Base-by-base conservation (phyloP, 2,113 vertebrate species). In the Natator depressus region DNA sequence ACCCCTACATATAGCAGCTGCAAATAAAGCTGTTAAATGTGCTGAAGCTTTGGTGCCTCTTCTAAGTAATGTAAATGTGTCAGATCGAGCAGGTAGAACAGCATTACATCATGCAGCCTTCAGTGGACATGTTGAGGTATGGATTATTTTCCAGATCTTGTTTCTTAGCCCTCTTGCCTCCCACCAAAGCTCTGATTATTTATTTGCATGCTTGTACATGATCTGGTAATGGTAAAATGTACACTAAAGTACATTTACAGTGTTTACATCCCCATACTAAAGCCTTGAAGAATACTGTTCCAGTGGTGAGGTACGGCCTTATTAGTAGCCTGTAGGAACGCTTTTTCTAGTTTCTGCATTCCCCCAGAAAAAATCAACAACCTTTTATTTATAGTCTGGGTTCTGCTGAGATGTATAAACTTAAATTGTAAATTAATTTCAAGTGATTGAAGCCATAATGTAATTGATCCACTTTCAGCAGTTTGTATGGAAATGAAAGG, bases 41-140 rank as follows among this genome's bases (percentile, higher is more conserved):
- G 99, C 99, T 1, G 99, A 99, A 98, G 99, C 99, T 83, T 98
- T 99, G 85, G 99, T 99, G 49, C 99, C 99, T 80, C 98, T 99
- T 95, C 98, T 99, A 24, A 99, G 99, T 97, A 99, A 99, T 87
- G 99, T 99, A 84, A 99, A 99, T 53, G 99, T 99, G 75, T 99
- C 99, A 1, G 99, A 99, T 93, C 97, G 99, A 89, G 99, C 99
- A 4, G 99, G 99, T 85, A 99, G 99, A 88, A 99, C 99, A 1
- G 99, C 99, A 4, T 97, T 99, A 94, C 99, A 99, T 97, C 99
- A 99, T 91, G 99, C 99, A 86, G 99, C 99, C 97, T 99, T 99
- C 98, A 99, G 99, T 59, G 99, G 99, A 46, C 99, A 99, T 5
- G 98, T 98, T 78, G 99, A 99, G 99, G 99, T 99, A 96, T 76